Evolutionary conservation across 2,113 vertebrate genomes (phyloP).

Genomic region (Myocastor coypus): DNA sequence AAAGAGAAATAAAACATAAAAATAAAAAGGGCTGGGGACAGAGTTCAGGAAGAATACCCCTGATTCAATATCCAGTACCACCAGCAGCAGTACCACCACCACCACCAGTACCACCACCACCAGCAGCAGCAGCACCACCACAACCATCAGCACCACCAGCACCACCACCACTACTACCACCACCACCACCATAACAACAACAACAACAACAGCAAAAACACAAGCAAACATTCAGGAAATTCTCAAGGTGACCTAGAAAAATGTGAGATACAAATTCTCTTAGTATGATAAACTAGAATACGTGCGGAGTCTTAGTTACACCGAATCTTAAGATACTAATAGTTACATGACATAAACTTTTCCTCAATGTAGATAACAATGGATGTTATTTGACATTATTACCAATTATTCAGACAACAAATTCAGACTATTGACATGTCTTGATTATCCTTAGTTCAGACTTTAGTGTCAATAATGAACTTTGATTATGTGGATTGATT

Average conservation of each 20-base stretch:
- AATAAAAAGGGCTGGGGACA: neutral
- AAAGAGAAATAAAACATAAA: neutral
- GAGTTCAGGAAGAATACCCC: neutral
- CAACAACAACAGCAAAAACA: neutral
- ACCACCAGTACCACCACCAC: neutral
- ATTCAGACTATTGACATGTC: neutral
- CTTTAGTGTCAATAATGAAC: neutral
- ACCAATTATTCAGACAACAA: neutral
- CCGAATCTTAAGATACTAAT: neutral
- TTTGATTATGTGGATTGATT: neutral
- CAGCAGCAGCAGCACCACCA: neutral
- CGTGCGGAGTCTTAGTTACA: neutral
- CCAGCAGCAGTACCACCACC: neutral
- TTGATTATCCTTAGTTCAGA: neutral
- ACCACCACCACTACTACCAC: neutral
- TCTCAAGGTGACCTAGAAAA: neutral
- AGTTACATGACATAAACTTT: constrained; percentile 7
- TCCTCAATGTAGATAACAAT: neutral
- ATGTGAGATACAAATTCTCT: neutral
- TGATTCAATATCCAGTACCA: neutral
- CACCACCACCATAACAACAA: neutral
- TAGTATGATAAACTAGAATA: neutral
- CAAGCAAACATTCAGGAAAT: neutral
- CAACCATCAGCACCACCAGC: neutral
- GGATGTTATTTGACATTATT: neutral